Evolutionary conservation across 2,113 vertebrate genomes (phyloP).

Genomic region (Otocyon megalotis): DNA sequence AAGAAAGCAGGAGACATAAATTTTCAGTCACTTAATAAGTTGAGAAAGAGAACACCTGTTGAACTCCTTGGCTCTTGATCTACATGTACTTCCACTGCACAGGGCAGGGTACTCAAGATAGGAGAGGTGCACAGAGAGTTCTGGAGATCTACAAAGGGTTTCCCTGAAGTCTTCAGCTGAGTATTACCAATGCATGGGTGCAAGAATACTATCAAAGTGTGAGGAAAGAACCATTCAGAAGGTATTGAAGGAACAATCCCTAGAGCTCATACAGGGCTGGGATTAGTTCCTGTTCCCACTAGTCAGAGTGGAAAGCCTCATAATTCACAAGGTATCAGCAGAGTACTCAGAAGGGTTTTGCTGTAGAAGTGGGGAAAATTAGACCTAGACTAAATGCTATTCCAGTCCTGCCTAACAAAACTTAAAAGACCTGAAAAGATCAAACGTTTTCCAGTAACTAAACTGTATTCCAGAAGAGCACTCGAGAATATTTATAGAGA

Average conservation of each 20-base stretch:
- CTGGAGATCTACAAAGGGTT: background rate
- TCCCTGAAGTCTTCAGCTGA: background rate
- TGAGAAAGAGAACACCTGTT: background rate
- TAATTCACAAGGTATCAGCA: background rate
- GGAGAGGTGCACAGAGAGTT: background rate
- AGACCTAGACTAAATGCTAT: background rate
- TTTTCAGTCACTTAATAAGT: background rate
- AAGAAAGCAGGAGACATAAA: constrained; percentile 47
- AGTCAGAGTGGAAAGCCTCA: background rate
- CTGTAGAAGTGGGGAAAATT: background rate
- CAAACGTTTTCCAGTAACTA: constrained; percentile 5
- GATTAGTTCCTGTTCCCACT: background rate
- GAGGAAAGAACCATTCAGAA: background rate
- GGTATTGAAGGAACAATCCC: background rate
- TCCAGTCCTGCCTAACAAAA: background rate
- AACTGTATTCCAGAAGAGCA: background rate
- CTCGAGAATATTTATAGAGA: constrained; percentile 21
- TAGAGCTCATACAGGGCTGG: background rate
- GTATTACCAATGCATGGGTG: background rate
- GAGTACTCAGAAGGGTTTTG: background rate
- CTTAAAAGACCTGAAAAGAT: constrained; percentile 24
- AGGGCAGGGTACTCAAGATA: background rate
- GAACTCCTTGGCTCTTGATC: constrained; percentile 17
- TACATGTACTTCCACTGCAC: background rate
- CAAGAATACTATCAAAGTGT: background rate